Conservation (phyloP, 2,797 vertebrate species). For the Neosilurus hyrtlii region DNA sequence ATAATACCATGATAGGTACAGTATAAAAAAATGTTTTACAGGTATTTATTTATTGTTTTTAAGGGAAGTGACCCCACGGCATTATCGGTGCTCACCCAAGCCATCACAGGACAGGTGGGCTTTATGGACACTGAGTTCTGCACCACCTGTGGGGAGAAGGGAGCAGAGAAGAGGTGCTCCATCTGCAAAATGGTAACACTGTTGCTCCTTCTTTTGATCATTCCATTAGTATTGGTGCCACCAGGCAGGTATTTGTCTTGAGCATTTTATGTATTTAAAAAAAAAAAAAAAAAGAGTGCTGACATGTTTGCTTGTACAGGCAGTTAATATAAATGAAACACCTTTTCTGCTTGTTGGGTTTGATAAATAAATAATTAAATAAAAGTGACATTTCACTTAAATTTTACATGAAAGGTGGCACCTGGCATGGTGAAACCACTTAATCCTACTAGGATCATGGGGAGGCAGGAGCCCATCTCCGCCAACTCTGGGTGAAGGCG, state of each 20-base stretch:
- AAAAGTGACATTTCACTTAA: too few species aligned
- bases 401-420: too few species aligned
- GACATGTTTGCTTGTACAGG: background rate
- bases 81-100: conserved; percentile 93
- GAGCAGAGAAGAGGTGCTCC: conserved; percentile 92
- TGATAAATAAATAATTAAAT: too few species aligned
- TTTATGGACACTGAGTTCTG: conserved; percentile 97
- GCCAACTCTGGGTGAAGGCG: too few species aligned
- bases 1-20: background rate
- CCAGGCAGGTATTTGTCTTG: background rate
- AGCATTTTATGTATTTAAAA: background rate
- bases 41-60: background rate
- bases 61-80: conserved; percentile 95
- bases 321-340: background rate
- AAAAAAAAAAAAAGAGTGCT: background rate
- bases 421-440: too few species aligned
- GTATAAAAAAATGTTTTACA: background rate
- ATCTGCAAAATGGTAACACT: conserved; percentile 91
- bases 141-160: conserved; percentile 92
- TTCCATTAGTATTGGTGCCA: background rate
- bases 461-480: too few species aligned
- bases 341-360: background rate
- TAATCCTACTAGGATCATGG: too few species aligned
- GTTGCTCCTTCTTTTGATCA: background rate
- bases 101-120: conserved; percentile 95